Evolutionary conservation across 2,797 vertebrate species (phyloP), one percentile per base, ranked within the genome.

Genomic region (Vespertilio murinus): DNA sequence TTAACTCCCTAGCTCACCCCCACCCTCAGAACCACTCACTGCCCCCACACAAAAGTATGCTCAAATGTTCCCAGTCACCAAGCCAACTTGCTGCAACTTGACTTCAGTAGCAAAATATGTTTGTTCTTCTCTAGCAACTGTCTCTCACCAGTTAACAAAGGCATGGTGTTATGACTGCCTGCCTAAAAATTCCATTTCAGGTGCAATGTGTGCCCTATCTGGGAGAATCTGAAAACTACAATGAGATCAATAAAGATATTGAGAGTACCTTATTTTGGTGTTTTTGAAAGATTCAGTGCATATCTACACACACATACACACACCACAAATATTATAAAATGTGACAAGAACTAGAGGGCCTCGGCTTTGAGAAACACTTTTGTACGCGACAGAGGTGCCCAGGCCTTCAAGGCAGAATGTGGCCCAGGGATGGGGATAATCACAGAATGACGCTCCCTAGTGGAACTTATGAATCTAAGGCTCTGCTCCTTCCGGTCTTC

Each of bases 361-460:
- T 59, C 5, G 7, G 45, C 8, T n/a, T 2, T 18, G 17, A 8
- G 30, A 40, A 54, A 33, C 14, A 18, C 0, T 4, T 65, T 12
- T 22, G 8, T 17, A 38, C 3, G 17, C 22, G 20, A 3, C 2
- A 0, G 18, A 89, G 12, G 42, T 3, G 7, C 23, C 35, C 28
- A 12, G 40, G 35, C 28, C 8, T 6, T 18, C 14, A 8, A 11
- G 30, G 1, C 0, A 1, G 18, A 40, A 16, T 35, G 23, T n/a
- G 14, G 18, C 25, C 12, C 6, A 5, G 65, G 67, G 2, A 18
- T 0, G 7, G 33, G 2, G 23, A 33, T 1, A 20, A 2, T 33
- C 45, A 47, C 67, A 69, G 80, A 23, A 52, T 0, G 9, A 12
- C 9, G 1, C 67, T 7, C n/a, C 28, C 23, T 33, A 18, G 18